These are phyloP conservation scores for Rhipidura dahli DNA, from an alignment of 2,113 vertebrate species.

Conservation along the genomic window DNA sequence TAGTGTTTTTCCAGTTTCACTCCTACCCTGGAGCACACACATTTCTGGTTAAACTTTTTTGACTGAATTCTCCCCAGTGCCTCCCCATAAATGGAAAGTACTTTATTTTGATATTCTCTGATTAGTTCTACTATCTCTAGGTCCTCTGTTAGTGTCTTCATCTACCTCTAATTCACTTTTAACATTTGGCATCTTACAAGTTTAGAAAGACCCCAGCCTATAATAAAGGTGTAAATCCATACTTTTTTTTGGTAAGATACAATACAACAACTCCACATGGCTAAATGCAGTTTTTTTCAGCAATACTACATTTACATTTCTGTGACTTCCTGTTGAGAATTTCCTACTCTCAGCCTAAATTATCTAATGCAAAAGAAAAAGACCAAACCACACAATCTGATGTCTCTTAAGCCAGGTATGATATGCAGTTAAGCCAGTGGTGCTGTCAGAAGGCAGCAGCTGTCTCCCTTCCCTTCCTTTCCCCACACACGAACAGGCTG, in stretches of 20 bases:
- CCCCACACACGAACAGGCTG: not conserved
- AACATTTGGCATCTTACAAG: not conserved
- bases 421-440: not conserved
- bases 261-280: not conserved
- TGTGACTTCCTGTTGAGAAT: not conserved
- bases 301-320: not conserved
- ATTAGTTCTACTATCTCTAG: not conserved
- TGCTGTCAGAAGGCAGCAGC: not conserved
- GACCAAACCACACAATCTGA: not conserved
- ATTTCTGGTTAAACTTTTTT: not conserved
- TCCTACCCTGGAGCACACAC: not conserved
- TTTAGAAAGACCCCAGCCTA: not conserved
- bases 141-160: not conserved
- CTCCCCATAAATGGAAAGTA: not conserved
- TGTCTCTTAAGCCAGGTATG: not conserved
- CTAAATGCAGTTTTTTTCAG: not conserved
- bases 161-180: not conserved
- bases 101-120: not conserved
- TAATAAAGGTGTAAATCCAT: not conserved
- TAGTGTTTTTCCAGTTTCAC: not conserved
- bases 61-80: not conserved
- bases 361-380: not conserved
- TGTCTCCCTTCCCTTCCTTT: not conserved
- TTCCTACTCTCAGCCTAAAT: not conserved
- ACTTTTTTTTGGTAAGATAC: not conserved